Percentiles rank a stretch among this genome's conserved stretches.
Evolutionary conservation across 2,888 invertebrate species (phyloP).

Genomic region (Macrosiphum euphorbiae): DNA sequence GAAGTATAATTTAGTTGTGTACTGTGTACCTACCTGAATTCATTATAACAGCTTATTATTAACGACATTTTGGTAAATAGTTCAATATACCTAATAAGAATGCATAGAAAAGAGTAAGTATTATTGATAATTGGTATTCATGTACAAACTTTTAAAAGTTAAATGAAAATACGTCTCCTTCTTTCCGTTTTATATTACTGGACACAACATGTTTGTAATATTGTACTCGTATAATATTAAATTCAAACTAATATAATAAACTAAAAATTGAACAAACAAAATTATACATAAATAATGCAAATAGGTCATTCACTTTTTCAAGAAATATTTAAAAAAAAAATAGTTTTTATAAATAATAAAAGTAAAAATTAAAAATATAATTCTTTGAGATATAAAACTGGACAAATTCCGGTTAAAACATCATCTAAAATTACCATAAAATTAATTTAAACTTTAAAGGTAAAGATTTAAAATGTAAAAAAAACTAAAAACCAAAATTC

Average conservation of each 20-base stretch:
- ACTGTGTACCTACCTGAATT: background rate
- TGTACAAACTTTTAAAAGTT: background rate
- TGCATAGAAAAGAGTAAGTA: background rate
- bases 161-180: background rate
- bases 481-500: background rate
- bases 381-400: background rate
- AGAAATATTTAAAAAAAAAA: background rate
- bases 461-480: background rate
- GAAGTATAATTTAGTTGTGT: slow-evolving; percentile 5
- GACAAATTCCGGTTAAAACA: background rate
- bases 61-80: background rate
- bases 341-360: background rate
- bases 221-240: background rate
- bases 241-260: background rate
- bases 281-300: background rate
- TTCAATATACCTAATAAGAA: background rate
- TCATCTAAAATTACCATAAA: background rate
- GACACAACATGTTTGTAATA: background rate
- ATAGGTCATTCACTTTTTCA: background rate
- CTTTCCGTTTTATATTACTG: background rate
- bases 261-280: background rate
- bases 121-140: background rate
- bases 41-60: background rate
- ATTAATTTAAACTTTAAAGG: background rate
- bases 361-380: background rate